phyloP scores from a whole-genome alignment of 1,140 invertebrate genomes.

The Portunus trituberculatus region DNA sequence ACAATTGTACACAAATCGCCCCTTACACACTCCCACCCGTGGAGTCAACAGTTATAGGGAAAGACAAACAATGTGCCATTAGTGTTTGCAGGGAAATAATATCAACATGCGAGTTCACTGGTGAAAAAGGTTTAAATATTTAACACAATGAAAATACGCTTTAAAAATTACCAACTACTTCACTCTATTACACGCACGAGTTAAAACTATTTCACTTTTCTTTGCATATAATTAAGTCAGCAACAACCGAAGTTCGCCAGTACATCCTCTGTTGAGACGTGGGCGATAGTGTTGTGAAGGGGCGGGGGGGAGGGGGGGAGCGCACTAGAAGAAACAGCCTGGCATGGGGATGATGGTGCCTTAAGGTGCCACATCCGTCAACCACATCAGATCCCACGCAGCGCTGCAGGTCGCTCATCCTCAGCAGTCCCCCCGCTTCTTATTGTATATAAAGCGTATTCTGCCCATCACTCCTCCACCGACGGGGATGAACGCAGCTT shows the following conservation, averaged over 20 bases:
- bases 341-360: not conserved
- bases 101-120: not conserved
- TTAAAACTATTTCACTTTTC: no score
- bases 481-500: not conserved
- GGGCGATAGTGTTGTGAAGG: no score
- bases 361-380: not conserved
- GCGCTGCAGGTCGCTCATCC: not conserved
- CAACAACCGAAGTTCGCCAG: no score
- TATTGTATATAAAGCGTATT: not conserved
- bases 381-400: not conserved
- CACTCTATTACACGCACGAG: no score
- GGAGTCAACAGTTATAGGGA: constrained; percentile 29
- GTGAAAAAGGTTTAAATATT: not conserved
- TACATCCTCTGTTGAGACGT: no score
- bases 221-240: no score
- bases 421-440: not conserved
- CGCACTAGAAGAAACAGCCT: no score
- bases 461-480: not conserved
- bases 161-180: not conserved
- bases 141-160: not conserved
- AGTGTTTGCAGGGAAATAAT: constrained; percentile 9
- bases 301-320: no score
- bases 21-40: constrained; percentile 33
- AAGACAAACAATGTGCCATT: constrained; percentile 30
- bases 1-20: constrained; percentile 4